Percentiles rank a stretch among this genome's conserved stretches.
phyloP scores from a whole-genome alignment of 2,888 invertebrate genomes.

The Drosophila meridiana region DNA sequence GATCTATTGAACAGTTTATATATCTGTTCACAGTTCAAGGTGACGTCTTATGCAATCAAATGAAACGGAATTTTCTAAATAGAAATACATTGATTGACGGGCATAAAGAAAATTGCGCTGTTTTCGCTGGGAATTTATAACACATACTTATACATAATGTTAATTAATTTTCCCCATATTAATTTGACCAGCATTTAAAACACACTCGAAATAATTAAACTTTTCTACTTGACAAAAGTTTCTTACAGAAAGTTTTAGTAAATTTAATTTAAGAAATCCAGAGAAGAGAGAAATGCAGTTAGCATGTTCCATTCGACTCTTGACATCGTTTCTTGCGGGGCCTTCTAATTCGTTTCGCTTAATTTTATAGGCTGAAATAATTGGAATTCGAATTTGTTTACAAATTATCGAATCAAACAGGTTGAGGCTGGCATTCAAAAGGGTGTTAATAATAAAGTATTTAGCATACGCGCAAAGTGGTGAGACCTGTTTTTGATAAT shows the following conservation, averaged over 20 bases:
- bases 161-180: background rate
- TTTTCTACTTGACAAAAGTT: background rate
- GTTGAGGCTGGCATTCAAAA: conserved; percentile 27
- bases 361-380: conserved; percentile 25
- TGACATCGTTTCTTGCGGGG: conserved; percentile 6
- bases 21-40: conserved; percentile 20
- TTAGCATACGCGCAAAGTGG: conserved; percentile 33
- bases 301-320: background rate
- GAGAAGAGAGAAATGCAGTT: background rate
- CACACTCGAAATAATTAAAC: background rate
- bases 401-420: conserved; percentile 29
- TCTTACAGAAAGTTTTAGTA: background rate
- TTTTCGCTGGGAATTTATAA: background rate
- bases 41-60: background rate
- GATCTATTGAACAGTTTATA: background rate
- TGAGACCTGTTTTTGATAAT: conserved; percentile 36
- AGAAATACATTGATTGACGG: conserved; percentile 14
- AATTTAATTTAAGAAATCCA: background rate
- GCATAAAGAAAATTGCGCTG: background rate
- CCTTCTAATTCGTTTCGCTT: conserved; percentile 11
- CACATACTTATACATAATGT: background rate
- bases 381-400: conserved; percentile 17
- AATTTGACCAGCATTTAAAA: background rate
- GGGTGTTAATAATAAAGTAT: conserved; percentile 33
- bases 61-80: conserved; percentile 18